Evolutionary conservation across 2,888 invertebrate genomes (phyloP).

Genomic region (Hemaris fuciformis): DNA sequence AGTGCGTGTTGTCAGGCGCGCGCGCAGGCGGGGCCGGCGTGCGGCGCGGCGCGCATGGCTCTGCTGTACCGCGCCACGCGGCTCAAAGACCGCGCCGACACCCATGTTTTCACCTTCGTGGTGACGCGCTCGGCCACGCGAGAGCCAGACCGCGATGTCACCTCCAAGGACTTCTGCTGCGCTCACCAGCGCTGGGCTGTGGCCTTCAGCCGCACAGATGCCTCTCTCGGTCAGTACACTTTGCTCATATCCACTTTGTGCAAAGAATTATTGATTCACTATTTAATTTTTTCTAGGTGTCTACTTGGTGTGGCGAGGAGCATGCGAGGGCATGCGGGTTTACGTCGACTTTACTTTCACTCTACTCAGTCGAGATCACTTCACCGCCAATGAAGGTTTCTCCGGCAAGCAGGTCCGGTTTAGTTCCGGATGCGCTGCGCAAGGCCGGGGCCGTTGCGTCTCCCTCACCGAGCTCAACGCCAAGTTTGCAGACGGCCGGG

Average conservation of each 20-base stretch:
- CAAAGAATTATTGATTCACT: neutral
- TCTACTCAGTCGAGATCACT: conserved; percentile 89
- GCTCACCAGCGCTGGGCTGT: conserved; percentile 92
- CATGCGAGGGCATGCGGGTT: conserved; percentile 87
- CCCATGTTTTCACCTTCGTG: conserved; percentile 92
- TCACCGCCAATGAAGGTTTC: conserved; percentile 90
- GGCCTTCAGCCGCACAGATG: conserved; percentile 88
- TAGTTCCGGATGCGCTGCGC: conserved; percentile 86
- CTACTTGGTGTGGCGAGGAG: conserved; percentile 88
- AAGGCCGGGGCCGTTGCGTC: conserved; percentile 88
- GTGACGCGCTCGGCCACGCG: conserved; percentile 89
- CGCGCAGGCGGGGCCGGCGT: conserved; percentile 73
- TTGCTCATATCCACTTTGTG: neutral
- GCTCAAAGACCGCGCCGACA: conserved; percentile 90
- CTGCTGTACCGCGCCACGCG: conserved; percentile 90
- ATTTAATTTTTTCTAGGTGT: conserved; percentile 83
- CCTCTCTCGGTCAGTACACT: conserved; percentile 78
- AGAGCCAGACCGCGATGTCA: conserved; percentile 89
- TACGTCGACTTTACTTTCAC: conserved; percentile 91
- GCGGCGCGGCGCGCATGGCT: conserved; percentile 85
- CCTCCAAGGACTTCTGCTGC: conserved; percentile 90
- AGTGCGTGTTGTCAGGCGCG: conserved; percentile 45
- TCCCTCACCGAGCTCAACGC: conserved; percentile 86
- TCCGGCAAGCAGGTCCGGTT: conserved; percentile 88
- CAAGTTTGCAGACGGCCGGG: conserved; percentile 89